Base-by-base conservation (phyloP, 2,888 invertebrate species). In the Ormia ochracea region DNA sequence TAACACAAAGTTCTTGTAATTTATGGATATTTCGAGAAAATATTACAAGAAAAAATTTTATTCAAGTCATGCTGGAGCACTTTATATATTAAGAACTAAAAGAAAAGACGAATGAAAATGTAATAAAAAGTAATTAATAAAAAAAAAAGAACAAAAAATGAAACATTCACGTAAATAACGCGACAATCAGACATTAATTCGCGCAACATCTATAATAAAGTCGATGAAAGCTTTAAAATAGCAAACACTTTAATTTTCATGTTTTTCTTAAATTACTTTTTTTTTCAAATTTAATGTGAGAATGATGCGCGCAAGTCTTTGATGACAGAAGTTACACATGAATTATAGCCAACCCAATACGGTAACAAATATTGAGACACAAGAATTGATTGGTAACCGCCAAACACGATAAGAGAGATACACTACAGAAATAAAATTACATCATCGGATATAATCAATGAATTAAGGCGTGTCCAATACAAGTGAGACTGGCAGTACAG, bases 291-390 rank as follows among this genome's bases (percentile, higher is more conserved):
- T 31, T 58, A 48, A 41, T 54, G 68, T 48, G 48, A 61, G 61
- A 78, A 68, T 73, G 73, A 78, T 31, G 72, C 52, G 72, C 52
- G 45, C 61, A 61, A 26, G 33, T 63, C 56, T 69, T 73, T 63
- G 54, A 63, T 69, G 73, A 63, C 63, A 69, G 54, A 54, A 69
- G 17, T 28, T 28, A 52, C 36, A 31, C 14, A 41, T 59, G 14
- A 58, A 65, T n/a, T n/a, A n/a, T n/a, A n/a, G n/a, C n/a, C n/a
- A n/a, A 77, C 17, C 23, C 43, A 59, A 31, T 31, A n/a, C 41
- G 31, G 19, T 19, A 28, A 54, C n/a, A 17, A 10, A 41, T 10
- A 56, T 5, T 2, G 10, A n/a, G 2, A 9, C 1, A 31, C 1
- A n/a, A 28, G 50, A 38, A 38, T 23, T 58, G 7, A 23, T 50